Conservation (phyloP, 2,888 invertebrate species). For the Allygus modestus region DNA sequence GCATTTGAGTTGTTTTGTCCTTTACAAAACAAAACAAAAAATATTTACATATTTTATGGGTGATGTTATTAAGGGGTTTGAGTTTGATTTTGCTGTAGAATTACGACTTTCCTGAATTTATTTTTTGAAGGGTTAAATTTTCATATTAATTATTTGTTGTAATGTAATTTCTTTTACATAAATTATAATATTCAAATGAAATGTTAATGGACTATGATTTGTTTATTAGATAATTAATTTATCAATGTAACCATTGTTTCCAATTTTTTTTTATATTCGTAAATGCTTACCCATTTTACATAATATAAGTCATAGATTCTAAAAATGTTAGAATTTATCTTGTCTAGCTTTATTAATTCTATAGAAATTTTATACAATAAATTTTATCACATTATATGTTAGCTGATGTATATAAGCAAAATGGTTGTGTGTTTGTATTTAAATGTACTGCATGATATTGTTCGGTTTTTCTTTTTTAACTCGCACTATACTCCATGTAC, state of each 20-base stretch:
- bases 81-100: too few species aligned
- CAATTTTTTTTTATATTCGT: background rate
- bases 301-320: conserved; percentile 51
- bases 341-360: conserved; percentile 59
- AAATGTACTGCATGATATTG: conserved; percentile 49
- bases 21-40: background rate
- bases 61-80: background rate
- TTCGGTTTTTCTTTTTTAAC: conserved; percentile 40
- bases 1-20: background rate
- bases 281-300: conserved; percentile 4
- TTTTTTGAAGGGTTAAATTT: background rate
- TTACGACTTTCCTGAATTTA: background rate
- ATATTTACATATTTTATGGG: background rate
- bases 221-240: background rate
- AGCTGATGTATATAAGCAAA: conserved; percentile 55
- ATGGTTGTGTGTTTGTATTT: conserved; percentile 59
- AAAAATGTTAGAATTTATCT: conserved; percentile 47
- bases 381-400: conserved; percentile 56
- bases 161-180: too few species aligned
- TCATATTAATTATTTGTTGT: too few species aligned
- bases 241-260: background rate
- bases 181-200: background rate
- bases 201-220: background rate
- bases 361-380: conserved; percentile 51
- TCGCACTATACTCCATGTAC: conserved; percentile 28